A percentile compares a stretch with the other conserved stretches of the same genome.
Evolutionary conservation across 2,888 invertebrate species (phyloP).

Genomic region (Morpho helenor): DNA sequence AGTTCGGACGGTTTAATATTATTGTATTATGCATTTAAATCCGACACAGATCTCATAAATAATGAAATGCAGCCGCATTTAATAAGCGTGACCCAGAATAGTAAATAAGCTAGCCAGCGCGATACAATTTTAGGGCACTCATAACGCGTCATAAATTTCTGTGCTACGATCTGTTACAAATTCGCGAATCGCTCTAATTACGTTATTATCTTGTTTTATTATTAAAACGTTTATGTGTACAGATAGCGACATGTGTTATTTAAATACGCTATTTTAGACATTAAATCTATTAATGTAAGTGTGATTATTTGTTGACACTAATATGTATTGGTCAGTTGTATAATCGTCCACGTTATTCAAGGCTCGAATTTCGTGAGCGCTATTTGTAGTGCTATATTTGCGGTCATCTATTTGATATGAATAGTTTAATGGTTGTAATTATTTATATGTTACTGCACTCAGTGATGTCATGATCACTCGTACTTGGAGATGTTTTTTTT

Average conservation of each 20-base stretch:
- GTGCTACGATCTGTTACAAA: slow-evolving; percentile 22
- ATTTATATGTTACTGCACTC: not conserved
- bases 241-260: not conserved
- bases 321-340: slow-evolving; percentile 12
- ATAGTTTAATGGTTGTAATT: slow-evolving; percentile 9
- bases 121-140: slow-evolving; percentile 26
- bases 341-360: slow-evolving; percentile 16
- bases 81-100: slow-evolving; percentile 20
- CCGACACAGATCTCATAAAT: slow-evolving; percentile 6
- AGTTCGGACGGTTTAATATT: no score
- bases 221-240: slow-evolving; percentile 18
- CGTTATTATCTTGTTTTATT: slow-evolving; percentile 30
- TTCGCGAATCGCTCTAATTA: slow-evolving; percentile 25
- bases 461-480: no score
- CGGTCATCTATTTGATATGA: slow-evolving; percentile 22
- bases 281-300: not conserved
- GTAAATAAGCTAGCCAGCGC: slow-evolving; percentile 23
- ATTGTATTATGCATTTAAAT: slow-evolving; percentile 1
- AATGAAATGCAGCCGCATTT: slow-evolving; percentile 16
- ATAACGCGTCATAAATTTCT: slow-evolving; percentile 20
- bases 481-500: no score
- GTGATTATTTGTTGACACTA: not conserved
- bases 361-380: slow-evolving; percentile 22
- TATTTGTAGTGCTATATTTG: slow-evolving; percentile 27
- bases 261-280: not conserved